Conservation (phyloP, 2,113 vertebrate genomes). For the Actenoides lindsayi region DNA sequence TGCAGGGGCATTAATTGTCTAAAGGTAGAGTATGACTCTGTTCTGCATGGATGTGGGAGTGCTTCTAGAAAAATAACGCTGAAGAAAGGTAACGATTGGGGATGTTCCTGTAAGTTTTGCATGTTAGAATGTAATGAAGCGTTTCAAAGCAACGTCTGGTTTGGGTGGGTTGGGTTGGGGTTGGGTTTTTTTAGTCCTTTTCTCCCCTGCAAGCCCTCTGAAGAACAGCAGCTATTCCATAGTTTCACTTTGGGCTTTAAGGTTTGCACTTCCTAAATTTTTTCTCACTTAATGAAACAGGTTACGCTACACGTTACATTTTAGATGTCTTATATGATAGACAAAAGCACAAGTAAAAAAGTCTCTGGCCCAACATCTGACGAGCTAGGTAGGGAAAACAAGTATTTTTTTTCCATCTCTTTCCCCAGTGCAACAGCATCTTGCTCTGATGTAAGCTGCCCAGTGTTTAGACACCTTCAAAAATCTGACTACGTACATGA, state of each 20-base stretch:
- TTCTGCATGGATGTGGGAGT: background rate
- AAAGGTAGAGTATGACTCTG: background rate
- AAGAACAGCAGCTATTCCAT: background rate
- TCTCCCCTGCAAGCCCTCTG: background rate
- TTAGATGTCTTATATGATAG: background rate
- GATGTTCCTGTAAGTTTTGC: background rate
- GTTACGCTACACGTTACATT: background rate
- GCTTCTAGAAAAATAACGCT: background rate
- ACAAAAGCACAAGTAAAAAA: background rate
- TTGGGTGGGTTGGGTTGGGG: background rate
- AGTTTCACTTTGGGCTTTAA: background rate
- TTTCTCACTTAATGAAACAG: background rate
- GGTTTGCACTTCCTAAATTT: background rate
- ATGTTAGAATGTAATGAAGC: background rate
- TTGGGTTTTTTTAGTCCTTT: background rate
- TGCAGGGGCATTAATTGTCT: background rate
- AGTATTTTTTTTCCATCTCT: background rate
- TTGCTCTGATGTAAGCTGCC: background rate
- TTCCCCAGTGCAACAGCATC: background rate
- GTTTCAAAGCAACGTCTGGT: background rate
- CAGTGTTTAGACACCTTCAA: background rate
- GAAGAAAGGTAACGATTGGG: background rate
- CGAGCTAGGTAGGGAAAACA: background rate
- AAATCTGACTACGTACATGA: background rate
- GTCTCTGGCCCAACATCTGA: background rate